Base-by-base conservation (phyloP, 2,888 invertebrate species). In the Gymnoscelis rufifasciata region DNA sequence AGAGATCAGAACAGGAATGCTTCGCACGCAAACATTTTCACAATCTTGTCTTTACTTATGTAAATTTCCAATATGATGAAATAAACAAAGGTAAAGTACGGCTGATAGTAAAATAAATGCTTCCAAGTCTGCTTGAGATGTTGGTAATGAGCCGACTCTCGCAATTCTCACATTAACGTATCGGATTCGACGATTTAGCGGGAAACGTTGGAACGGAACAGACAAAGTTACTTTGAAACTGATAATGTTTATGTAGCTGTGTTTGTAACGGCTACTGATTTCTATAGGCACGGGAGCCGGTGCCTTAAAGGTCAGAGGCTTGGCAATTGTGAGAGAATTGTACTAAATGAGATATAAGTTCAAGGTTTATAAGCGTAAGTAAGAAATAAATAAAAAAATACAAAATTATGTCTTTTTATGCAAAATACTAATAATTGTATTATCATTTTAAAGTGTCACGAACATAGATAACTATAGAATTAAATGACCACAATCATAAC, bases 131-230 rank as follows among this genome's bases (percentile, higher is more conserved):
- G 44, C 53, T 48, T 47, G 55, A 51, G 54, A 49, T 50, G 43
- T 53, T 14, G 44, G 50, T 57, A 55, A 55, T 52, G 53, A 55
- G 57, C 55, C 46, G 47, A 49, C 49, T 52, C 57, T 52, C 55
- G 55, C 57, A 51, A 56, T 55, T 56, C 52, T 54, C 52, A 53
- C 57, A 52, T 57, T 54, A 49, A 51, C 43, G 48, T 54, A 54
- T 49, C 51, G 42, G 45, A 52, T 56, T 52, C 41, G 51, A 36
- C 47, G 28, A 38, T 54, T 50, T 48, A 52, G 48, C 51, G 52
- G 51, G 46, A 45, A 49, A 38, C 41, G 29, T 45, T 38, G 30
- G 28, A 50, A 49, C 42, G 41, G 29, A 48, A 45, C 28, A 43
- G 27, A 38, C 23, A 19, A 38, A 23, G 36, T 40, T 30, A 38